Percentiles rank a stretch among this genome's conserved stretches.
Conservation (phyloP, 2,797 vertebrate genomes). For the Dendrocincla tyrannina region DNA sequence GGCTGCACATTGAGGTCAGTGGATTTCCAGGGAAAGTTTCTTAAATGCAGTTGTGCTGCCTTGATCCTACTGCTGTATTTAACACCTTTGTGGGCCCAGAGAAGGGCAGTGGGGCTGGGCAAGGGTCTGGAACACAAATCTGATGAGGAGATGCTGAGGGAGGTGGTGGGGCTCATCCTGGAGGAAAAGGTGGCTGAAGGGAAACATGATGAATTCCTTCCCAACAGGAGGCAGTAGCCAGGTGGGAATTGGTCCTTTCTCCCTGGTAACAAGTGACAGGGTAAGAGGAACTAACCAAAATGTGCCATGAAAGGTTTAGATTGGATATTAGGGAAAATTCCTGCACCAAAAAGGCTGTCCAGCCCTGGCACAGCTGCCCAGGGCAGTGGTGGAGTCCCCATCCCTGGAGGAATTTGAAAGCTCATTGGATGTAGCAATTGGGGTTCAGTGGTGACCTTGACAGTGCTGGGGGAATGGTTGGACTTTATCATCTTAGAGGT, state of each 20-base stretch:
- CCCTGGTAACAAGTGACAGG: background rate
- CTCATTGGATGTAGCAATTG: rapidly evolving
- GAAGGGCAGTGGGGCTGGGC: background rate
- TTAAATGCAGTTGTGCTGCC: background rate
- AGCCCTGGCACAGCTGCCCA: background rate
- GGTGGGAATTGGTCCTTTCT: rapidly evolving
- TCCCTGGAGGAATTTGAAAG: background rate
- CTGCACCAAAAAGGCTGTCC: background rate
- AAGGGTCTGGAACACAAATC: background rate
- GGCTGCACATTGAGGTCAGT: background rate
- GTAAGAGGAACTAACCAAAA: background rate
- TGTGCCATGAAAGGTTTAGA: background rate
- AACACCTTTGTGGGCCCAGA: rapidly evolving
- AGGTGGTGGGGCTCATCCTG: background rate
- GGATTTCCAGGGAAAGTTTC: background rate
- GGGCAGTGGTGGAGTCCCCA: background rate
- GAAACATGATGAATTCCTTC: background rate
- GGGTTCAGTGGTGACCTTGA: background rate
- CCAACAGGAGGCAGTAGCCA: background rate
- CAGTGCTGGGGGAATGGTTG: background rate
- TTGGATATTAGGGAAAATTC: background rate
- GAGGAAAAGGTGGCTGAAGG: background rate
- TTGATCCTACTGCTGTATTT: background rate
- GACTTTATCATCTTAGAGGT: too few relatives aligned
- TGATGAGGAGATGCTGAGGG: background rate